Percentiles rank a stretch among this genome's conserved stretches.
Evolutionary conservation across 1,140 invertebrate species (phyloP).

Genomic region (Zophobas morio): DNA sequence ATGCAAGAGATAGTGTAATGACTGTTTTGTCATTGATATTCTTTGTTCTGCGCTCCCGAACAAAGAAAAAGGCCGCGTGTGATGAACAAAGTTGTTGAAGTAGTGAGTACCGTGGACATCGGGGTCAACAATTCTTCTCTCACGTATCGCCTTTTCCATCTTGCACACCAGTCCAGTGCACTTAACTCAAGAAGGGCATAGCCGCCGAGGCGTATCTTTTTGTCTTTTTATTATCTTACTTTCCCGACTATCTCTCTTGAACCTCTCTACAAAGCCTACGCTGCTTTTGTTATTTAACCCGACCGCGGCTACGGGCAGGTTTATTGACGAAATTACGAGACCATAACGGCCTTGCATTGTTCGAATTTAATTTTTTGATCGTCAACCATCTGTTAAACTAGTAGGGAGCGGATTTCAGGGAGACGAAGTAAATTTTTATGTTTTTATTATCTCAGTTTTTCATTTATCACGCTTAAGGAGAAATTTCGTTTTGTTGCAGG

Average conservation of each 20-base stretch:
- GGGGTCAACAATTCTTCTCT: constrained; percentile 34
- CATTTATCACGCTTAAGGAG: too few relatives aligned
- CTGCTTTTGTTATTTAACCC: neutral
- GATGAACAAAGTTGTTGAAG: neutral
- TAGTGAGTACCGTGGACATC: constrained; percentile 14
- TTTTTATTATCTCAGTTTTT: too few relatives aligned
- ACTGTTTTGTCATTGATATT: neutral
- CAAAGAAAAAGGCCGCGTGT: constrained; percentile 9
- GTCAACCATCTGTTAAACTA: neutral
- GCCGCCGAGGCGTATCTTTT: constrained; percentile 16
- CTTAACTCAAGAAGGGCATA: constrained; percentile 19
- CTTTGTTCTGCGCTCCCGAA: constrained; percentile 25
- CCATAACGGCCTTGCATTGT: constrained; percentile 28
- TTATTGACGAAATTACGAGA: constrained; percentile 3
- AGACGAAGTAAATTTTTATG: too few relatives aligned
- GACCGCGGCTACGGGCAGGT: too few relatives aligned
- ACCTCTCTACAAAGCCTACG: too few relatives aligned
- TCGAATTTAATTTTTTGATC: constrained; percentile 13
- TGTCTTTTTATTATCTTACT: constrained; percentile 7
- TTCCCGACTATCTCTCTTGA: neutral
- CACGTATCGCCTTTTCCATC: constrained; percentile 22
- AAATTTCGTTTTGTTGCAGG: constrained; percentile 75
- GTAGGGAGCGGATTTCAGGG: too few relatives aligned
- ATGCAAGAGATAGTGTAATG: neutral
- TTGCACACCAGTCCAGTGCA: constrained; percentile 28